Evolutionary conservation across 2,797 vertebrate genomes (phyloP).

Genomic region (Chiroxiphia lanceolata): DNA sequence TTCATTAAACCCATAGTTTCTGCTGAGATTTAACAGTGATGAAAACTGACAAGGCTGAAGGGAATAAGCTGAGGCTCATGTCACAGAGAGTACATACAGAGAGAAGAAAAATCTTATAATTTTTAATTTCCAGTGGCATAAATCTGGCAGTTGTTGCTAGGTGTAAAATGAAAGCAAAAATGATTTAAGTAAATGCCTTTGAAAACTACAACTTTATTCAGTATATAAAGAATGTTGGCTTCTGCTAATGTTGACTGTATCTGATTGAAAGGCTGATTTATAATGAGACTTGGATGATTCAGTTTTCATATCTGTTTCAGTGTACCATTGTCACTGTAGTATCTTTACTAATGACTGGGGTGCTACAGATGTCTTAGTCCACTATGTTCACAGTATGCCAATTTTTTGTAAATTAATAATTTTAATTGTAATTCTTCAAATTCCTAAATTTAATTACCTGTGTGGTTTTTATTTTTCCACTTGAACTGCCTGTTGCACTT

Average conservation of each 20-base stretch:
- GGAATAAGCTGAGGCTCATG: neutral
- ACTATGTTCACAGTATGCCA: neutral
- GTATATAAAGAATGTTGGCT: neutral
- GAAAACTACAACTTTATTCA: neutral
- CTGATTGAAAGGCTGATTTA: neutral
- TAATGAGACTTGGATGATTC: neutral
- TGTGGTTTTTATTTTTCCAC: neutral
- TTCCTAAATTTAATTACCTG: neutral
- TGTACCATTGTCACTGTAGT: neutral
- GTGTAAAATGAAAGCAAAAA: conserved; percentile 36
- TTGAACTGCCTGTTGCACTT: neutral
- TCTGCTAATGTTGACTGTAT: neutral
- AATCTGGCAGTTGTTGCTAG: conserved; percentile 9
- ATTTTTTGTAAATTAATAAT: neutral
- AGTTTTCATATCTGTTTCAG: neutral
- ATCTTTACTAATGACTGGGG: neutral
- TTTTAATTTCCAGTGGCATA: conserved; percentile 39
- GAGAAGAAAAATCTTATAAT: neutral
- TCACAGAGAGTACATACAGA: neutral
- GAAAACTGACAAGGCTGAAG: conserved; percentile 48
- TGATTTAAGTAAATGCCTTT: neutral
- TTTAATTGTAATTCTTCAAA: neutral
- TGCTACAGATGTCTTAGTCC: neutral
- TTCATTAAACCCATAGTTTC: conserved; percentile 16
- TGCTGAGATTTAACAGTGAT: conserved; percentile 35